Base-by-base conservation (phyloP, 2,113 vertebrate species). In the Lycaon pictus region DNA sequence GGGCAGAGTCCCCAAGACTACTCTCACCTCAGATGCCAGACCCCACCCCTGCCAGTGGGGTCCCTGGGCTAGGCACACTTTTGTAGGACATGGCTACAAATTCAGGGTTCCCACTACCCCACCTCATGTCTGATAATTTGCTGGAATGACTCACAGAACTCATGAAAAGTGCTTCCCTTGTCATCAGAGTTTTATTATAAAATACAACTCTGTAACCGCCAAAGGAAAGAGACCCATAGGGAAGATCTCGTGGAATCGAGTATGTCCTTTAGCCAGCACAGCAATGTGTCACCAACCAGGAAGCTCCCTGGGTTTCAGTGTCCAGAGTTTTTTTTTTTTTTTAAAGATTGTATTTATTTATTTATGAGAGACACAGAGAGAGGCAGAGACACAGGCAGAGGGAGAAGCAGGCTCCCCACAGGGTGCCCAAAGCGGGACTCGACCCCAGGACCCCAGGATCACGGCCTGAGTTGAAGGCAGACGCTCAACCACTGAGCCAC, bases 91-190 rank as follows among this genome's bases (percentile, higher is more conserved):
- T 77, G 67, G 60, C 37, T 83, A 63, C 13, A 43, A 79, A 84
- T 85, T 77, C 55, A 35, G 35, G 29, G 37, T 81, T 71, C 86
- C 62, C 37, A 43, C 13, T 20, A 16, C 13, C 5, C 11, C 11
- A 12, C 58, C 65, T 87, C 23, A 25, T 29, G 76, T 69, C 69
- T 15, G 5, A 32, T 48, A 27, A 74, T 92, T 84, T 32, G 27
- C 88, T 92, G 27, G 27, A 92, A 51, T 92, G 56, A 76, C 65
- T 96, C 72, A 69, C 56, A 65, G 65, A 74, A 65, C 35, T 76
- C 77, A 63, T 58, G 22, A 7, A 72, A 76, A 63, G 37, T 23
- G 6, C 29, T 74, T 29, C 17, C 20, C 69, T 94, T 84, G 55
- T 11, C 81, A 56, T 63, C 37, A 51, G 10, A 60, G n/a, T 81